Evolutionary conservation across 2,888 invertebrate genomes (phyloP), one percentile per base, ranked within the genome.

Genomic region (Pristionchus entomophagus): DNA sequence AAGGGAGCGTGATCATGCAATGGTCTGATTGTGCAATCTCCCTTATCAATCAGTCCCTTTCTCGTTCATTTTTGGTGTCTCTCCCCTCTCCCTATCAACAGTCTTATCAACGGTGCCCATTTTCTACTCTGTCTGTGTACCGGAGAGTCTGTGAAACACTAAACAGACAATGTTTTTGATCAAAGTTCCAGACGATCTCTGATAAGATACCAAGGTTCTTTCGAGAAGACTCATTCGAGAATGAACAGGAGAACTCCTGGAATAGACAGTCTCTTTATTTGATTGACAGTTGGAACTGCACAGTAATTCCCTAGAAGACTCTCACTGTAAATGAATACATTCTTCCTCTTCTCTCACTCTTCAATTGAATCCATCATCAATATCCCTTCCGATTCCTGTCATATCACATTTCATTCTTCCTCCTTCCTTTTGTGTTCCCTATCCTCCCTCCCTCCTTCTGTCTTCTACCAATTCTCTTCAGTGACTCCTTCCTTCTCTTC

Each of bases 401-500:
- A 78, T 51, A 53, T 78, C 78, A 32, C 51, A 51, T 78, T 51
- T 78, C 49, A 78, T 53, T 35, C 78, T 73, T 73, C 41, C 73
- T n/a, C n/a, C n/a, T n/a, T n/a, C n/a, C n/a, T n/a, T n/a, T n/a
- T n/a, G n/a, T n/a, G n/a, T n/a, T n/a, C n/a, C n/a, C n/a, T n/a
- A n/a, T n/a, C n/a, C n/a, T n/a, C n/a, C n/a, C n/a, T n/a, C n/a
- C n/a, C n/a, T n/a, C n/a, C n/a, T n/a, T 73, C 45, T 73, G 73
- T 73, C 73, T 32, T 38, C 32, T 35, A 19, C n/a, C 32, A 62
- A 26, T 45, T 73, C 73, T 17, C 73, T 56, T 22, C 56, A 56
- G 56, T 56, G 22, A 5, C 56, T 73, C 35, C n/a, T 41, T 3
- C 26, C 41, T 45, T 41, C 73, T 73, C 65, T 69, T 38, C 73